phyloP scores from a whole-genome alignment of 2,797 vertebrate species.

The Nannoperca australis region DNA sequence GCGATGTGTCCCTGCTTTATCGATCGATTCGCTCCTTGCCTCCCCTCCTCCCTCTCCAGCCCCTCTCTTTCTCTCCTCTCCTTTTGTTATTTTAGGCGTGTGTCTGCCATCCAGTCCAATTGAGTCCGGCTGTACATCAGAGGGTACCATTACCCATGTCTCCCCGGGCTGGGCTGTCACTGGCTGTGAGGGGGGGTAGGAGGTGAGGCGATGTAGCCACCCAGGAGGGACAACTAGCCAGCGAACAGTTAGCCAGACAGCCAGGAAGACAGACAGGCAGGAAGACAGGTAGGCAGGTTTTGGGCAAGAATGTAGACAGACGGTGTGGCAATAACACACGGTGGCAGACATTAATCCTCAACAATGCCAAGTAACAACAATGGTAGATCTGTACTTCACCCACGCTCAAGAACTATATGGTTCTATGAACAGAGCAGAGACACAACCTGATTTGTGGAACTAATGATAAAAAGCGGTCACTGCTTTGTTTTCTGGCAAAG shows the following conservation, averaged over 20 bases:
- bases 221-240: conserved; percentile 73
- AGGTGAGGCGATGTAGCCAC: conserved; percentile 76
- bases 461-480: conserved; percentile 15
- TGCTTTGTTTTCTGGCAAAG: conserved; percentile 6
- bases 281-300: neutral
- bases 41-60: conserved; percentile 57
- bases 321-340: conserved; percentile 40
- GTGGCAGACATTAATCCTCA: conserved; percentile 31
- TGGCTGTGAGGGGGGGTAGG: conserved; percentile 65
- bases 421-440: conserved; percentile 18
- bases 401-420: conserved; percentile 8
- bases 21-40: conserved; percentile 79
- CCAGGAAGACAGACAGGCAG: conserved; percentile 38
- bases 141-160: conserved; percentile 82
- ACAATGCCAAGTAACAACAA: conserved; percentile 44
- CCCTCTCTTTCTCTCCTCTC: conserved; percentile 59
- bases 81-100: conserved; percentile 86
- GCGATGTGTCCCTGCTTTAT: conserved; percentile 85
- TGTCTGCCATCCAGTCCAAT: conserved; percentile 85
- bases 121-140: conserved; percentile 83
- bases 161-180: conserved; percentile 79
- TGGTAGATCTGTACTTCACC: conserved; percentile 23
- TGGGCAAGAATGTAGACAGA: conserved; percentile 20
- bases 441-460: conserved; percentile 17
- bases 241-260: conserved; percentile 60